Conservation (phyloP, 1,140 invertebrate genomes). For the Parasteatoda tepidariorum region DNA sequence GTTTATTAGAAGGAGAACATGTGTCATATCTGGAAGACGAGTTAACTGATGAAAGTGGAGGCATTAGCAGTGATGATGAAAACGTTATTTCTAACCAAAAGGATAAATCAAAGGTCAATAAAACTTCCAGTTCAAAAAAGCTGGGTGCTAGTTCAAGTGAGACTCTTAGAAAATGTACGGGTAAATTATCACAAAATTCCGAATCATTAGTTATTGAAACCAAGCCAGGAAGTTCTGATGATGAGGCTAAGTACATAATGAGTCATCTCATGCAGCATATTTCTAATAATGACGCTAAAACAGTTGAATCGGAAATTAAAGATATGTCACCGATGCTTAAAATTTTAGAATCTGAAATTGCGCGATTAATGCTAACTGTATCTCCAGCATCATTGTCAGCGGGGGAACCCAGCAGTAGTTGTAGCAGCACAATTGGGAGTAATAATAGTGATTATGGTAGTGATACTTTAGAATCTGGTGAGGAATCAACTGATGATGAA, state of each 20-base stretch:
- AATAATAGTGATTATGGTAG: conserved; percentile 64
- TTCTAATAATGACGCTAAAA: conserved; percentile 21
- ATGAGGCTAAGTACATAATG: conserved; percentile 63
- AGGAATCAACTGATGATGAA: conserved; percentile 58
- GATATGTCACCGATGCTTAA: conserved; percentile 53
- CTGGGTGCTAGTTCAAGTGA: background rate
- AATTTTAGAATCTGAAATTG: conserved; percentile 63
- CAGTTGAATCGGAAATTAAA: conserved; percentile 16
- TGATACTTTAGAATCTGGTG: conserved; percentile 63
- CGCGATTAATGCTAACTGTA: conserved; percentile 62
- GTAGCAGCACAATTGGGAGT: conserved; percentile 62
- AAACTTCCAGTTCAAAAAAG: background rate
- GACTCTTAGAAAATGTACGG: background rate
- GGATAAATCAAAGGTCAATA: conserved; percentile 21
- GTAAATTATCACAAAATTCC: background rate
- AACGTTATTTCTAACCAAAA: background rate
- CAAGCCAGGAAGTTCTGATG: conserved; percentile 49
- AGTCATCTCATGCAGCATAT: conserved; percentile 62
- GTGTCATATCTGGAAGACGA: conserved; percentile 60
- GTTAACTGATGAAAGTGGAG: conserved; percentile 81
- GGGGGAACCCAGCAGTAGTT: conserved; percentile 54
- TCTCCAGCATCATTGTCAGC: conserved; percentile 58
- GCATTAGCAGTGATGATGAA: conserved; percentile 72
- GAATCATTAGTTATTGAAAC: background rate
- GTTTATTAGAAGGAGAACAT: conserved; percentile 81